Base-by-base conservation (phyloP, 2,797 vertebrate species). In the Etheostoma perlongum region DNA sequence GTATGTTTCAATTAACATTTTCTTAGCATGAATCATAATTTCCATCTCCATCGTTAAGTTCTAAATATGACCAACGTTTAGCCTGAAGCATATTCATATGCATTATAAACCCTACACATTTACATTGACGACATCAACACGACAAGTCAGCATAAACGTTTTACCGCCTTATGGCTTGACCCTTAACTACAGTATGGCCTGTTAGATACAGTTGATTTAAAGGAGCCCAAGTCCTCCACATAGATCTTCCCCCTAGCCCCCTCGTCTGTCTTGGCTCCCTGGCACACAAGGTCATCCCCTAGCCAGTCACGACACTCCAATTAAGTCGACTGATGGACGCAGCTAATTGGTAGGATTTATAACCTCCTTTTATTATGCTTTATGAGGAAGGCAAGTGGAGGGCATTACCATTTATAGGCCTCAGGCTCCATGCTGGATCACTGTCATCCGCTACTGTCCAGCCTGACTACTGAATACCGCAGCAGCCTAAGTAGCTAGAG, bases 271-370 rank as follows among this genome's bases (percentile, higher is more conserved):
- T 93, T 93, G 82, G 89, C 81, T 89, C 89, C 88, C 89, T 91
- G 86, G 92, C 89, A 86, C 85, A 89, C 94, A 96, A 95, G 95
- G 95, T 95, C 95, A 95, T 94, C 92, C 90, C 88, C 85, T 89
- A 92, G 90, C 92, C 89, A 91, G 91, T 94, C 93, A 94, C 92
- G 89, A 91, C 94, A 95, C 93, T 95, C 94, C 94, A 96, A 95
- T 95, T 96, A 96, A 95, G 92, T 90, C 89, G 88, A 93, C 95
- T 95, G 95, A 96, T 95, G 92, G 94, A 96, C 92, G 91, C 90
- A 89, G 92, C 94, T 96, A 95, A 96, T 96, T 95, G 95, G 93
- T 91, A 86, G 92, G 94, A 96, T 95, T 96, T 94, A 95, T 94
- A 93, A 88, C 88, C 89, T 91, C 86, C 92, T 95, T 95, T 95